These are phyloP conservation scores for Myioborus miniatus DNA, from an alignment of 2,797 vertebrate species.

Conservation along the genomic window DNA sequence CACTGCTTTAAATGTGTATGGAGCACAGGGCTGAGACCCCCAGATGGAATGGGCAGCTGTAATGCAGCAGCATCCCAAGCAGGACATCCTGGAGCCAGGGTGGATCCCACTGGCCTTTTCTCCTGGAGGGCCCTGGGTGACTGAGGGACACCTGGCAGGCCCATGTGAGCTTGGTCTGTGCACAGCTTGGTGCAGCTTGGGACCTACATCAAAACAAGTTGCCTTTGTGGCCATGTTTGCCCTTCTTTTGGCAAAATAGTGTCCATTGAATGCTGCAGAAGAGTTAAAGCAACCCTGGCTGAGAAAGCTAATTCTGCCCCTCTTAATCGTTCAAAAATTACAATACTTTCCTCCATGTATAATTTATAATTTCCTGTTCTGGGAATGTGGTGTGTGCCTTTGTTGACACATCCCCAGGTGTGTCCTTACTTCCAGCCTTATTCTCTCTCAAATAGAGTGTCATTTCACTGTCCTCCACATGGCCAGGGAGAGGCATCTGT, in stretches of 20 bases:
- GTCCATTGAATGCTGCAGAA: background rate
- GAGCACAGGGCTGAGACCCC: background rate
- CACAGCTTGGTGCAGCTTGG: background rate
- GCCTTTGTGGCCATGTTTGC: background rate
- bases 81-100: background rate
- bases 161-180: background rate
- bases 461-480: background rate
- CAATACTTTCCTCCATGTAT: rapidly evolving
- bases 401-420: background rate
- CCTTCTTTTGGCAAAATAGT: background rate
- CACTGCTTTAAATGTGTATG: background rate
- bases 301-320: background rate
- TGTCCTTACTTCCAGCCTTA: background rate
- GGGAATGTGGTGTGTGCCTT: background rate
- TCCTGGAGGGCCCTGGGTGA: background rate
- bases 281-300: background rate
- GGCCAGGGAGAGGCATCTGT: background rate
- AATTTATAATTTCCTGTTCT: background rate
- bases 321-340: background rate
- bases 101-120: rapidly evolving
- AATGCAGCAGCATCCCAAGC: background rate
- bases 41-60: too few species aligned
- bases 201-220: background rate
- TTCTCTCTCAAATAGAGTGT: background rate
- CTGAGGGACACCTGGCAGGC: rapidly evolving